Conservation (phyloP, 2,888 invertebrate species). For the Sisyra terminalis region DNA sequence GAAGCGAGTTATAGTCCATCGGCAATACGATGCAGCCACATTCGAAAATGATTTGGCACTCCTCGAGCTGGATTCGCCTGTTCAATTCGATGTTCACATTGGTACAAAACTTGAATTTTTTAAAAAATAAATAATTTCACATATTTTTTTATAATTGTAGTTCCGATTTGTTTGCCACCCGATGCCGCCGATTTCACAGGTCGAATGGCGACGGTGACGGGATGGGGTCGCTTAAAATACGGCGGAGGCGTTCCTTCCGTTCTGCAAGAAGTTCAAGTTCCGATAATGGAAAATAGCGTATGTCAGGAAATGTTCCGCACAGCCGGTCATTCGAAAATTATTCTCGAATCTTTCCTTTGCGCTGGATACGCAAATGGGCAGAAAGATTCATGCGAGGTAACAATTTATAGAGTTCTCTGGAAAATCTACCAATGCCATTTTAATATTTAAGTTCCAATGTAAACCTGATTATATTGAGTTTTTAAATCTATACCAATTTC, state of each 20-base stretch:
- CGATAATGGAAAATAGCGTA: slow-evolving; percentile 77
- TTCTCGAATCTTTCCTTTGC: slow-evolving; percentile 74
- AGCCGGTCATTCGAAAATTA: slow-evolving; percentile 75
- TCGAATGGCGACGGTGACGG: slow-evolving; percentile 75
- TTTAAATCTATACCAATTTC: too few relatives aligned
- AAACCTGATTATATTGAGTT: too few relatives aligned
- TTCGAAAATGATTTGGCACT: slow-evolving; percentile 86
- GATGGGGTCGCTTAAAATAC: slow-evolving; percentile 84
- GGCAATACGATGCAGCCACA: slow-evolving; percentile 76
- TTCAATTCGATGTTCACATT: slow-evolving; percentile 73
- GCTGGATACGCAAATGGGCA: slow-evolving; percentile 86
- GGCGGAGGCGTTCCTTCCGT: slow-evolving; percentile 82
- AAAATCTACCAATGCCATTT: too few relatives aligned
- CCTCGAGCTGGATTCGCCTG: slow-evolving; percentile 65
- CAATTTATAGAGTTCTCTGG: slow-evolving; percentile 12
- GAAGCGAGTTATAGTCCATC: slow-evolving; percentile 70
- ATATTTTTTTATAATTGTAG: slow-evolving; percentile 31
- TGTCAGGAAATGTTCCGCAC: slow-evolving; percentile 91
- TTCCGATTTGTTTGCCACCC: slow-evolving; percentile 81
- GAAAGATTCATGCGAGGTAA: slow-evolving; percentile 84
- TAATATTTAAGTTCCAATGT: neutral
- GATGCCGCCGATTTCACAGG: slow-evolving; percentile 69
- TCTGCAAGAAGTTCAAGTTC: slow-evolving; percentile 81
- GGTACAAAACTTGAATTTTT: slow-evolving; percentile 31
- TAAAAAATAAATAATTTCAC: neutral